Evolutionary conservation across 2,888 invertebrate genomes (phyloP).

Genomic region (Lottia gigantea): DNA sequence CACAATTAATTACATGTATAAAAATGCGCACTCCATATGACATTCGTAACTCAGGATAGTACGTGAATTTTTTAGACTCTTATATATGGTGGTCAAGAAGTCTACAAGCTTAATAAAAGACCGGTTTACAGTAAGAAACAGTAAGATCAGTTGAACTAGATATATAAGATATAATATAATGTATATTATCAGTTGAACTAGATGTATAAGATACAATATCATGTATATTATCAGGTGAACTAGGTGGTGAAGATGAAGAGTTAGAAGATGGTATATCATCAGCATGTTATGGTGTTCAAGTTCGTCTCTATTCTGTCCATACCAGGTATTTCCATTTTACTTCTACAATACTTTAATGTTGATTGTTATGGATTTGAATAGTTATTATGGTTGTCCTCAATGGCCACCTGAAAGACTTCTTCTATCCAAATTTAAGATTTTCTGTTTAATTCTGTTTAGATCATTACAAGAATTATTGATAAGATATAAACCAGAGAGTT

Average conservation of each 20-base stretch:
- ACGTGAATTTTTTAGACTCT: too few relatives aligned
- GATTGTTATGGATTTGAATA: conserved; percentile 5
- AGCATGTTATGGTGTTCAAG: conserved; percentile 56
- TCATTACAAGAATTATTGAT: conserved; percentile 87
- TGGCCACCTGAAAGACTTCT: too few relatives aligned
- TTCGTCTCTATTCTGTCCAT: conserved; percentile 62
- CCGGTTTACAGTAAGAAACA: too few relatives aligned
- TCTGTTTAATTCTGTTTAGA: conserved; percentile 46
- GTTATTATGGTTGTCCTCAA: too few relatives aligned
- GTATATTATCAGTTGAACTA: conserved; percentile 49
- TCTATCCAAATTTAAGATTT: background rate
- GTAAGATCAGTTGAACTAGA: background rate
- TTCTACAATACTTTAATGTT: background rate
- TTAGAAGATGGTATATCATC: conserved; percentile 31
- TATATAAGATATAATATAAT: background rate
- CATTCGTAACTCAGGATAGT: too few relatives aligned
- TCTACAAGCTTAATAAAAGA: too few relatives aligned
- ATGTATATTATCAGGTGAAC: conserved; percentile 31
- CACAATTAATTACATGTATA: too few relatives aligned
- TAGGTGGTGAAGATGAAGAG: conserved; percentile 73
- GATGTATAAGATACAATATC: conserved; percentile 21
- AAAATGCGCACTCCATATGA: too few relatives aligned
- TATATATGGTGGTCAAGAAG: too few relatives aligned
- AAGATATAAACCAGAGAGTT: conserved; percentile 68
- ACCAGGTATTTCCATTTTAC: conserved; percentile 45